phyloP scores from a whole-genome alignment of 1,140 invertebrate genomes.

The Fopius arisanus region DNA sequence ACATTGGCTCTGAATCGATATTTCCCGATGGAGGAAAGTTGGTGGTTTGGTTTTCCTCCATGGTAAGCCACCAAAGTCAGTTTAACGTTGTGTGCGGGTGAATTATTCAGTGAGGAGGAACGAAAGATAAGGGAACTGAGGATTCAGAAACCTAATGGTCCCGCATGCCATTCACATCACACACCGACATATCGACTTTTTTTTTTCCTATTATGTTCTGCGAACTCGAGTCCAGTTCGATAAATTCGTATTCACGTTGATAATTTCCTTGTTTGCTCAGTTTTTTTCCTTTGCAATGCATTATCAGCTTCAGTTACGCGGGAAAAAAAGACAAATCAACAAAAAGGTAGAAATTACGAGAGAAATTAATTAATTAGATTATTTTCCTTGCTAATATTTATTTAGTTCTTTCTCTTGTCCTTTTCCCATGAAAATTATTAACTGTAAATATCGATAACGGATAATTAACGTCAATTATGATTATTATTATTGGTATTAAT shows the following conservation, averaged over 20 bases:
- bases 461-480: too few species aligned
- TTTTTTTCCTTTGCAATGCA: too few species aligned
- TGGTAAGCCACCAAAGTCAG: constrained; percentile 9
- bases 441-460: too few species aligned
- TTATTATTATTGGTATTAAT: too few species aligned
- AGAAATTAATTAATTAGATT: too few species aligned
- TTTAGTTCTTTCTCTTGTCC: too few species aligned
- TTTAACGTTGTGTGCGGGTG: constrained; percentile 10
- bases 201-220: background rate
- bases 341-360: too few species aligned
- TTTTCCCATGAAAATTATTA: too few species aligned
- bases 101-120: constrained; percentile 39
- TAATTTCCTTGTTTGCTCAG: background rate
- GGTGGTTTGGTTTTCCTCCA: constrained; percentile 17
- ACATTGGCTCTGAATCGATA: background rate
- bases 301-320: too few species aligned
- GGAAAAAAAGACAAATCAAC: too few species aligned
- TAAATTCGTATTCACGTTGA: background rate
- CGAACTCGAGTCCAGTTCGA: background rate
- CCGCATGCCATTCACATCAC: constrained; percentile 35
- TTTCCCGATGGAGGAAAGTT: background rate
- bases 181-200: constrained; percentile 33
- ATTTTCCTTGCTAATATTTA: too few species aligned
- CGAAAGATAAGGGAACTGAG: constrained; percentile 36
- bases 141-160: constrained; percentile 38